These are phyloP conservation scores for Sylvia atricapilla DNA, from an alignment of 2,113 vertebrate species.

Conservation along the genomic window DNA sequence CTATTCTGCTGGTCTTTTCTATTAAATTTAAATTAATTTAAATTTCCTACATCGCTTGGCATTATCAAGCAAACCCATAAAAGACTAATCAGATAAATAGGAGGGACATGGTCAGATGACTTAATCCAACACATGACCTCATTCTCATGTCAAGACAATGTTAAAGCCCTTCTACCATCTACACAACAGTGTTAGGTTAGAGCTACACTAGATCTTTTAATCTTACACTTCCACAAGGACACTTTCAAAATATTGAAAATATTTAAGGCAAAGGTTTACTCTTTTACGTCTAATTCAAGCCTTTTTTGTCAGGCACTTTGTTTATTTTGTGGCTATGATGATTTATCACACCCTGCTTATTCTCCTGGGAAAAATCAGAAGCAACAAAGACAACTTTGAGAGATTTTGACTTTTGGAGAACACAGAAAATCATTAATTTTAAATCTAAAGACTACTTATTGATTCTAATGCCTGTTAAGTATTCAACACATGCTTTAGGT, in stretches of 20 bases:
- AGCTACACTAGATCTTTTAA: not conserved
- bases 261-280: slow-evolving; percentile 32
- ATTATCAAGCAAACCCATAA: slow-evolving; percentile 44
- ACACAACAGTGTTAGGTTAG: not conserved
- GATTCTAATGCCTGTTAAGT: slow-evolving; percentile 64
- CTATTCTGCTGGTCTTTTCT: slow-evolving; percentile 37
- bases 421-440: slow-evolving; percentile 79
- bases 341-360: slow-evolving; percentile 68
- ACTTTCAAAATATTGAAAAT: slow-evolving; percentile 50
- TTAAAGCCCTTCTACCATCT: not conserved
- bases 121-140: not conserved
- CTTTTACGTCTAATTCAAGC: slow-evolving; percentile 52
- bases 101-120: not conserved
- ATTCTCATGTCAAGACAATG: not conserved
- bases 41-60: slow-evolving; percentile 44
- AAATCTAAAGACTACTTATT: slow-evolving; percentile 75
- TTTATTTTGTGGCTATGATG: slow-evolving; percentile 62
- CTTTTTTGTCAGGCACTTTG: slow-evolving; percentile 54
- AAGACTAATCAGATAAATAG: slow-evolving; percentile 29
- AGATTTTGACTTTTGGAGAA: slow-evolving; percentile 76
- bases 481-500: not conserved
- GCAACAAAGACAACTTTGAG: slow-evolving; percentile 72
- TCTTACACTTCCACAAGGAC: not conserved
- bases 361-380: slow-evolving; percentile 70
- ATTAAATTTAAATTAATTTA: not conserved